These are phyloP conservation scores for Margarornis squamiger DNA, from an alignment of 2,797 vertebrate species.

Conservation along the genomic window DNA sequence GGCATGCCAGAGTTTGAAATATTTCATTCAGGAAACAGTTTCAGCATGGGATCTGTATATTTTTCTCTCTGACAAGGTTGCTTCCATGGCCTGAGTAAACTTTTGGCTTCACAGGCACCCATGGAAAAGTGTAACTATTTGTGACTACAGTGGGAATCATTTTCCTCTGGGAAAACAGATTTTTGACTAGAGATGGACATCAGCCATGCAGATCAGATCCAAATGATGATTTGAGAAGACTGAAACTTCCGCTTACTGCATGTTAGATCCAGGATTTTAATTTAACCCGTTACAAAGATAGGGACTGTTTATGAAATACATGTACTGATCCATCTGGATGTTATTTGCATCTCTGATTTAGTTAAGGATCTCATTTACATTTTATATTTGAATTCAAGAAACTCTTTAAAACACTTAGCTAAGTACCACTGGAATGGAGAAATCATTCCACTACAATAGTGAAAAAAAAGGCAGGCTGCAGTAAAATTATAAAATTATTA, in stretches of 20 bases:
- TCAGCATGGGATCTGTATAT: conserved; percentile 32
- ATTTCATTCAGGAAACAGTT: conserved; percentile 36
- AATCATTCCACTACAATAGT: background rate
- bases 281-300: conserved; percentile 36
- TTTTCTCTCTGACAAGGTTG: conserved; percentile 28
- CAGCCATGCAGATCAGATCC: conserved; percentile 4
- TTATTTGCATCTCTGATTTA: conserved; percentile 54
- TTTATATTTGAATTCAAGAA: conserved; percentile 43
- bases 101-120: conserved; percentile 28
- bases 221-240: conserved; percentile 11
- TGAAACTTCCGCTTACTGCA: conserved; percentile 1
- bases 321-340: conserved; percentile 54
- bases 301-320: conserved; percentile 32
- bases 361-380: conserved; percentile 55
- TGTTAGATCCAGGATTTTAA: conserved; percentile 31
- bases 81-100: background rate
- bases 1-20: conserved; percentile 28
- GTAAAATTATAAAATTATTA: background rate
- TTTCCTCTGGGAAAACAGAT: conserved; percentile 49
- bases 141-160: conserved; percentile 49
- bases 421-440: background rate
- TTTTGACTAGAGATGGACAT: conserved; percentile 52
- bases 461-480: background rate
- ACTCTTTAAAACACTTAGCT: conserved; percentile 6
- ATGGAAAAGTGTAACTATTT: conserved; percentile 21